These are phyloP conservation scores for Tinamus guttatus DNA, from an alignment of 2,113 vertebrate species.

Conservation along the genomic window DNA sequence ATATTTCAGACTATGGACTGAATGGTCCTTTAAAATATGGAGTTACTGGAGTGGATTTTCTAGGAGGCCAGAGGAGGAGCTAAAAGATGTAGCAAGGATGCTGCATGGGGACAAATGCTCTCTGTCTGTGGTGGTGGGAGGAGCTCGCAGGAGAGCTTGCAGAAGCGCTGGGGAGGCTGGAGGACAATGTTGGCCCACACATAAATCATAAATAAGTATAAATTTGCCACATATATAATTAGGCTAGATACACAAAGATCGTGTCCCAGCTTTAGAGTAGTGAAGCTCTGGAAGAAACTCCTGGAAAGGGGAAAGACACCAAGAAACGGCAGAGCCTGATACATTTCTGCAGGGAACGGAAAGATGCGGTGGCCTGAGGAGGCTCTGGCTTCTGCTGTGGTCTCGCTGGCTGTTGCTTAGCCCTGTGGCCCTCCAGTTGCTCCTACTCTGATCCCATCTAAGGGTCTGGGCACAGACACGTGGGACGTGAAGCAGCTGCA, in stretches of 20 bases:
- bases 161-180: background rate
- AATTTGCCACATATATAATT: background rate
- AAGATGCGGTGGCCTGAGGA: background rate
- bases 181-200: constrained; percentile 39
- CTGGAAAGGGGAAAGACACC: background rate
- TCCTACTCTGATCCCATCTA: rapidly evolving
- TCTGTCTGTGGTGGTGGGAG: background rate
- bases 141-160: background rate
- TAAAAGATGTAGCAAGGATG: background rate
- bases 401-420: background rate
- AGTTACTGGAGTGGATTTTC: constrained; percentile 7
- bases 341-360: background rate
- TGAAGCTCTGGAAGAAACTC: background rate
- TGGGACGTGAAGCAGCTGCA: background rate
- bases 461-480: background rate
- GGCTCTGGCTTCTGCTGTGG: background rate
- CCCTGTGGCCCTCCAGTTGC: background rate
- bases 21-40: background rate
- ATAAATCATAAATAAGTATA: constrained; percentile 22
- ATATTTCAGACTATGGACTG: background rate
- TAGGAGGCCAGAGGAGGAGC: background rate
- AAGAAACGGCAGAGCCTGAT: background rate
- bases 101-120: background rate
- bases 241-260: background rate
- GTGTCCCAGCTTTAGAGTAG: background rate